Base-by-base conservation (phyloP, 2,113 vertebrate species). In the Platysternon megacephalum region DNA sequence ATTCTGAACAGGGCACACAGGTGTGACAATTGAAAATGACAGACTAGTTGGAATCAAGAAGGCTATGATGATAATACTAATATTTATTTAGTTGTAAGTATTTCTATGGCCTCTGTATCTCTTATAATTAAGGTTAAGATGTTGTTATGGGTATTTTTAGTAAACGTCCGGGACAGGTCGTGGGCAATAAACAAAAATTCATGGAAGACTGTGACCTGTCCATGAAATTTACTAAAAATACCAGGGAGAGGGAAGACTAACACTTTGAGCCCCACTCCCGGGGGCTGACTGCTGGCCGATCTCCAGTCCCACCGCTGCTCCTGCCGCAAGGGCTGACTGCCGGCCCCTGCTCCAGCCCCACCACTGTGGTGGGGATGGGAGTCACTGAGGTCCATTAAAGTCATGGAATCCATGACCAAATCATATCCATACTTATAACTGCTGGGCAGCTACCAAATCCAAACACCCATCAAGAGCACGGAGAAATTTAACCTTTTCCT, bases 1-100 rank as follows among this genome's bases (percentile, higher is more conserved):
- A 86, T n/a, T 79, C 52, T 95, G 84, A 90, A 93, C 96, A 74
- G 90, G 46, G 6, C 13, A 2, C 32, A 8, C 24, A 89, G 29
- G n/a, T 56, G 65, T 58, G 79, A 86, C 84, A 79, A 32, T n/a
- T 84, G 19, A 42, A 35, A 74, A n/a, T 89, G 82, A 56, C 42
- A 65, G 55, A 87, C 42, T 61, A 65, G 68, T 14, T 78, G 24
- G 12, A 44, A 78, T 44, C 42, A 82, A 88, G 74, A 85, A 91
- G 32, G 55, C 68, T 84, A 61, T 52, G 21, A 39, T 48, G 0
- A 2, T 65, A 88, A 82, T 87, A 32, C 65, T 72, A 21, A 72
- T 72, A 93, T 94, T 44, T 44, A 79, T 88, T 0, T 56, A 19
- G 26, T 56, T 82, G 17, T 19, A 46, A 10, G 48, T 49, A 89